Conservation (phyloP, 2,797 vertebrate genomes). For the Kryptopterus vitreolus region DNA sequence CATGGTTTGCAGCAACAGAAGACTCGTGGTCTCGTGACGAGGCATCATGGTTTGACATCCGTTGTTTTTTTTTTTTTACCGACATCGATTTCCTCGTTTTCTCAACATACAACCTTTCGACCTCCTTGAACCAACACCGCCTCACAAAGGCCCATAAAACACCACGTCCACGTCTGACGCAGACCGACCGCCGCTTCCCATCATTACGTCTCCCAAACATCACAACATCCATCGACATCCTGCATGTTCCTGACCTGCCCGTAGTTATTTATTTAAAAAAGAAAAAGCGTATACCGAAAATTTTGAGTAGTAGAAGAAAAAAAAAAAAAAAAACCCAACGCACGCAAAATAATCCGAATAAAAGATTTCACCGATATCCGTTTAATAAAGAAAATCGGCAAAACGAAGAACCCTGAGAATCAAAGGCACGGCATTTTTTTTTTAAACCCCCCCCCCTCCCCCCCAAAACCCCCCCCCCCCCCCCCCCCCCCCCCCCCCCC, state of each 20-base stretch:
- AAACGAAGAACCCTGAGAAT: conserved; percentile 65
- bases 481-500: no score
- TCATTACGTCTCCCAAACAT: no score
- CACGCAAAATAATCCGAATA: not conserved
- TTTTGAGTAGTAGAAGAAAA: not conserved
- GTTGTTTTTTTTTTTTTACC: not conserved
- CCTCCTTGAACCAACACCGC: conserved; percentile 53
- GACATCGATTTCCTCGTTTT: conserved; percentile 30
- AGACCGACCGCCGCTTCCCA: no score
- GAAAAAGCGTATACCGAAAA: not conserved
- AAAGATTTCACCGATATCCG: not conserved
- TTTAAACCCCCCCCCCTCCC: no score
- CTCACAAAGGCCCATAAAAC: conserved; percentile 14
- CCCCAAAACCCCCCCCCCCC: no score
- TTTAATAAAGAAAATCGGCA: conserved; percentile 15
- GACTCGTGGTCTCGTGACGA: no score
- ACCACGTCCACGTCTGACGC: not conserved
- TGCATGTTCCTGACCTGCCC: conserved; percentile 16
- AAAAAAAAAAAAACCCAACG: not conserved
- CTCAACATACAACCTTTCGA: conserved; percentile 57
- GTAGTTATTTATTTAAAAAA: not conserved
- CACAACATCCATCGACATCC: conserved; percentile 3
- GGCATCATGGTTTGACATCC: no score
- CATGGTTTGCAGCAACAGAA: no score
- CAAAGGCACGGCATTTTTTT: conserved; percentile 22